phyloP scores from a whole-genome alignment of 2,113 vertebrate species.

The Carassius gibelio region DNA sequence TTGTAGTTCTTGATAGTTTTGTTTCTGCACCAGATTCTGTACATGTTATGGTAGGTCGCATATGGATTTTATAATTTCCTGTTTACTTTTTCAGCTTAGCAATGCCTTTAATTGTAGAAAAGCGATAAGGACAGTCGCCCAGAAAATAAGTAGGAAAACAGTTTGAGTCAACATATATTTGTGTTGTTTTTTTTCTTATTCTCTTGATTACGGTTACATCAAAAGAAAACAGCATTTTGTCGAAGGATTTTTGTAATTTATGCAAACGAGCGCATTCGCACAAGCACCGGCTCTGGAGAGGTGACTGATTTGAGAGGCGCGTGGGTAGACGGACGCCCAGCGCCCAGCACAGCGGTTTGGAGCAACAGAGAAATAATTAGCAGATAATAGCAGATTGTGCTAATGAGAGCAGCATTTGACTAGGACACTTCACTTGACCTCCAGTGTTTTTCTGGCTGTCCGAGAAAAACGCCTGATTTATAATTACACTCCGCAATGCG shows the following conservation, averaged over 20 bases:
- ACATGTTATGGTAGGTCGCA: background rate
- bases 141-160: conserved; percentile 62
- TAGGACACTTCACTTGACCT: conserved; percentile 80
- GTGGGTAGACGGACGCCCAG: conserved; percentile 32
- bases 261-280: conserved; percentile 66
- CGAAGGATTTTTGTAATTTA: conserved; percentile 68
- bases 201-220: conserved; percentile 69
- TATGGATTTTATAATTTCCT: conserved; percentile 66
- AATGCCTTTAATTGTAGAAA: conserved; percentile 73
- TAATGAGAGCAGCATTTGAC: conserved; percentile 81
- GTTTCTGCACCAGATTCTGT: background rate
- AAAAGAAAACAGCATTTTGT: conserved; percentile 74
- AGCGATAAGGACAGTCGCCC: conserved; percentile 55
- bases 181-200: background rate
- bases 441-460: conserved; percentile 72
- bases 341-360: conserved; percentile 66
- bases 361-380: conserved; percentile 74
- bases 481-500: conserved; percentile 82
- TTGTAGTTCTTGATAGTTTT: too few relatives aligned
- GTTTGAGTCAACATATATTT: conserved; percentile 30
- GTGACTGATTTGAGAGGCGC: conserved; percentile 52
- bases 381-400: conserved; percentile 75
- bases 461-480: conserved; percentile 71
- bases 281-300: conserved; percentile 63
- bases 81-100: conserved; percentile 57